A percentile compares a stretch with the other conserved stretches of the same genome.
Evolutionary conservation across 2,888 invertebrate genomes (phyloP).

Genomic region (Troides oblongomaculatus): DNA sequence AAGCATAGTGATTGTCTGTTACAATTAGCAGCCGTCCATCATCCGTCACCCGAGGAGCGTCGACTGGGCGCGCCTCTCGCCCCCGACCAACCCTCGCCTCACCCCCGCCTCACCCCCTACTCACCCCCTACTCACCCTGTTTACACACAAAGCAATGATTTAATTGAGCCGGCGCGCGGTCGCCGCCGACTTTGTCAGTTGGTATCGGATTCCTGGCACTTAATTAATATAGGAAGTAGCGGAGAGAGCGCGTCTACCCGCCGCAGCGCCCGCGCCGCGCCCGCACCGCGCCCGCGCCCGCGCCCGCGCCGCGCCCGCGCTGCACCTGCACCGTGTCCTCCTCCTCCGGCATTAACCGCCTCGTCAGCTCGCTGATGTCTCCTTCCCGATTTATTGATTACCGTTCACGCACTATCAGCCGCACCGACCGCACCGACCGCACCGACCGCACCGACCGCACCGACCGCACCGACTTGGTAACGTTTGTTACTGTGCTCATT

Average conservation of each 20-base stretch:
- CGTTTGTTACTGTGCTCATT: no score
- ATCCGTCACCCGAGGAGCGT: no score
- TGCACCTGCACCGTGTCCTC: background rate
- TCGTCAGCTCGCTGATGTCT: constrained; percentile 19
- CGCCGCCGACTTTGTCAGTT: constrained; percentile 32
- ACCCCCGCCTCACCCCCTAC: no score
- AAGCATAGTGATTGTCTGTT: background rate
- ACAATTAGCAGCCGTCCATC: background rate
- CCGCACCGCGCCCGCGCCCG: background rate
- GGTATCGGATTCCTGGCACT: constrained; percentile 40
- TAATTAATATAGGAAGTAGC: constrained; percentile 39
- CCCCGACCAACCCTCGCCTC: no score
- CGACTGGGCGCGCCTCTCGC: no score
- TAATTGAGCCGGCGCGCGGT: constrained; percentile 31
- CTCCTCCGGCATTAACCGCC: constrained; percentile 10
- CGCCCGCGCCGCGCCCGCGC: constrained; percentile 1
- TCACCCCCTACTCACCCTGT: constrained; percentile 6
- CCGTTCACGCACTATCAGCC: constrained; percentile 13
- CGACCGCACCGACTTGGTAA: no score
- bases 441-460: background rate
- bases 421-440: no score
- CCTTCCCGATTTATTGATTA: constrained; percentile 26
- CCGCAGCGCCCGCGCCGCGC: no score
- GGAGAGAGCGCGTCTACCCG: background rate
- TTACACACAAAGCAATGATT: constrained; percentile 31